A percentile compares a stretch with the other conserved stretches of the same genome.
These are phyloP conservation scores for Deroptyus accipitrinus DNA, from an alignment of 2,113 vertebrate species.

Conservation along the genomic window DNA sequence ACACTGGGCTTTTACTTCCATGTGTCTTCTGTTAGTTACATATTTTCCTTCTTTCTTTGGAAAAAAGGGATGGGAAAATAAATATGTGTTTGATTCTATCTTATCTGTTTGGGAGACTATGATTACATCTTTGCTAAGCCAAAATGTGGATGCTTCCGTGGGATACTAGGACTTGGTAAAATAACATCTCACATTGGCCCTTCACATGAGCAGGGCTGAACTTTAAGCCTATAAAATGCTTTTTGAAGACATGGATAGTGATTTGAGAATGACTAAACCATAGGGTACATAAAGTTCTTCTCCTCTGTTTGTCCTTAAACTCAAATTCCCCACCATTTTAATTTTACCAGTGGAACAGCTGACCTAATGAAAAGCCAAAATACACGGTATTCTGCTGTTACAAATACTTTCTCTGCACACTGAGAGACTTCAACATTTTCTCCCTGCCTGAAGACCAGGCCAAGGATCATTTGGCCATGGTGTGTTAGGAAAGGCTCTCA, in stretches of 20 bases:
- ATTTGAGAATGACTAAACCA: not conserved
- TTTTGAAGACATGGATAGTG: not conserved
- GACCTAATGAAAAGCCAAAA: not conserved
- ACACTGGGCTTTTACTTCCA: not conserved
- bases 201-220: not conserved
- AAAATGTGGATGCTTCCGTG: not conserved
- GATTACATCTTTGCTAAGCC: not conserved
- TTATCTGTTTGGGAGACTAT: not conserved
- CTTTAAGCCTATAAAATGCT: not conserved
- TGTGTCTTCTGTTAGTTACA: accelerated
- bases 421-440: not conserved
- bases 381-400: not conserved
- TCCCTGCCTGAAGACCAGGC: not conserved
- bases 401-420: not conserved
- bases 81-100: not conserved
- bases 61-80: not conserved
- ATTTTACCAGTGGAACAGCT: not conserved
- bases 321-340: not conserved
- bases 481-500: not conserved
- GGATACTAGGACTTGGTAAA: not conserved
- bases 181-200: accelerated
- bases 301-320: not conserved
- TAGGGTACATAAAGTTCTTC: accelerated
- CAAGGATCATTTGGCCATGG: not conserved
- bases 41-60: not conserved